phyloP scores from a whole-genome alignment of 2,888 invertebrate species.

The Agrenia bidenticulata region DNA sequence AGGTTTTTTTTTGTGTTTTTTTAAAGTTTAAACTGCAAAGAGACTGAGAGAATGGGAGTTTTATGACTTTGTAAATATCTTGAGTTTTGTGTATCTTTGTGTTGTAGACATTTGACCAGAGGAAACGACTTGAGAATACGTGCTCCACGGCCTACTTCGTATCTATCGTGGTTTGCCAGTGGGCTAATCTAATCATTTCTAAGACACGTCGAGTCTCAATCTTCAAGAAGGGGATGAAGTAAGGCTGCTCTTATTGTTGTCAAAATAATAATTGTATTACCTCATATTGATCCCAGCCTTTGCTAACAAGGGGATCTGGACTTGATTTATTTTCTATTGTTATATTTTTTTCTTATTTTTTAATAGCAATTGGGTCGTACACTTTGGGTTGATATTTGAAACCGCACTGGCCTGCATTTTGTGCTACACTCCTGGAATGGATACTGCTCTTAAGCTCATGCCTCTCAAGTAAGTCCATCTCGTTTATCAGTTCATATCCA shows the following conservation, averaged over 20 bases:
- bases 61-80: no score
- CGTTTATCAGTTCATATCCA: conserved; percentile 28
- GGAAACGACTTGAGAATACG: conserved; percentile 38
- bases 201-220: conserved; percentile 96
- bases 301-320: no score
- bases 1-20: no score
- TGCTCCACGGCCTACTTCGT: conserved; percentile 66
- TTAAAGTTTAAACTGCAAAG: no score
- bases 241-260: conserved; percentile 38
- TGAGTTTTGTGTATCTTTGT: background rate
- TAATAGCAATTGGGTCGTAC: conserved; percentile 63
- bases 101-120: conserved; percentile 36
- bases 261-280: no score
- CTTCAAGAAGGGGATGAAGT: conserved; percentile 93
- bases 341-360: background rate
- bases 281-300: no score
- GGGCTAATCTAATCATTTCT: conserved; percentile 97
- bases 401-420: conserved; percentile 58
- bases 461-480: conserved; percentile 39
- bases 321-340: no score
- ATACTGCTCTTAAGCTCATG: conserved; percentile 55
- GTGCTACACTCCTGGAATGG: conserved; percentile 60
- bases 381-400: conserved; percentile 64
- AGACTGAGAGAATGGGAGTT: no score
- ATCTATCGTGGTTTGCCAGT: conserved; percentile 94